A percentile compares a stretch with the other conserved stretches of the same genome.
Evolutionary conservation across 2,888 invertebrate genomes (phyloP).

Genomic region (Eulithis prunata): DNA sequence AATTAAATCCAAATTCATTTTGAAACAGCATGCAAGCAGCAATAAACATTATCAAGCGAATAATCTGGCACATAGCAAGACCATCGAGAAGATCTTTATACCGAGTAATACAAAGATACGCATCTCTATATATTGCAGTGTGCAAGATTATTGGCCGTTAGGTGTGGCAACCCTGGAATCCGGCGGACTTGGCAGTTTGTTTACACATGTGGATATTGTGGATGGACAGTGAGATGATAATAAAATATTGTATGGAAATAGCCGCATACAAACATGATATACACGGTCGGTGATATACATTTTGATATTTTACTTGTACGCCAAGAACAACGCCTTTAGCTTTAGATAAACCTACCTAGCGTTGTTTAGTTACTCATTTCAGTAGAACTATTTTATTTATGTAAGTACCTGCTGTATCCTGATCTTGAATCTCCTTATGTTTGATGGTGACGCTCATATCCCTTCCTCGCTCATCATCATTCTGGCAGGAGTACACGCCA

Average conservation of each 20-base stretch:
- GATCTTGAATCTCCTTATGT: constrained; percentile 49
- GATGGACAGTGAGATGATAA: constrained; percentile 64
- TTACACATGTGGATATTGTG: constrained; percentile 75
- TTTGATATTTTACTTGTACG: not conserved
- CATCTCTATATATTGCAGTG: not conserved
- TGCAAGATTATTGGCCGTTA: constrained; percentile 10
- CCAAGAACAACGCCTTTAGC: no score
- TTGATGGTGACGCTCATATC: constrained; percentile 65
- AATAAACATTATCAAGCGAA: not conserved
- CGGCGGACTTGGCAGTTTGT: constrained; percentile 55
- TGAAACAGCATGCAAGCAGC: not conserved
- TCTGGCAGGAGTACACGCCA: constrained; percentile 76
- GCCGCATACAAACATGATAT: constrained; percentile 19
- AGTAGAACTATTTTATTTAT: no score
- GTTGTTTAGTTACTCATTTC: no score
- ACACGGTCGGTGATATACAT: not conserved
- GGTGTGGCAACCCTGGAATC: constrained; percentile 49
- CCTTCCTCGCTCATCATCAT: constrained; percentile 58
- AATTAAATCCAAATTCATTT: constrained; percentile 20
- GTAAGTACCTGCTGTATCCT: constrained; percentile 61
- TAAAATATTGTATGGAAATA: constrained; percentile 69
- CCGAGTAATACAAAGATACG: not conserved
- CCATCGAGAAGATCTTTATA: not conserved
- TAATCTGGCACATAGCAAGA: constrained; percentile 1
- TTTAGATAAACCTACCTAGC: no score